Percentiles rank a stretch among this genome's conserved stretches.
Conservation (phyloP, 1,140 invertebrate species). For the Reticulitermes speratus region DNA sequence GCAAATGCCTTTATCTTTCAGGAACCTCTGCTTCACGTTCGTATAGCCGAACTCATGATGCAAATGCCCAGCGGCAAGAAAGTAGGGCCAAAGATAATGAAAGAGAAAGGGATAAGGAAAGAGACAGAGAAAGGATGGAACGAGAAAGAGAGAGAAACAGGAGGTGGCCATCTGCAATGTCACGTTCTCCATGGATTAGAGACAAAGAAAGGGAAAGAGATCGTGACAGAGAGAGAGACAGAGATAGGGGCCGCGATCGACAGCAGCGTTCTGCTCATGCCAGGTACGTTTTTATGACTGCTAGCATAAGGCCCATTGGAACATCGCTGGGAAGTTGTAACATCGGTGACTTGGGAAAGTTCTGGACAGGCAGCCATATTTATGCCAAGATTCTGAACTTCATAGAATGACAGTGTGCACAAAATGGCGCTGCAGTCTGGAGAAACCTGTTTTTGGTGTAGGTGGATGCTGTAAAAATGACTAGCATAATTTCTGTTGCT, state of each 20-base stretch:
- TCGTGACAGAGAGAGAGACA: slow-evolving; percentile 42
- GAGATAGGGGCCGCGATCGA: slow-evolving; percentile 32
- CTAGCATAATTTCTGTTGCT: too few relatives aligned
- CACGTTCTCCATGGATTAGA: slow-evolving; percentile 44
- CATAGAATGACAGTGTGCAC: too few relatives aligned
- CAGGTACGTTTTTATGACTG: slow-evolving; percentile 27
- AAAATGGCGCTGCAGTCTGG: too few relatives aligned
- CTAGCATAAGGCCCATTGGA: slow-evolving; percentile 38
- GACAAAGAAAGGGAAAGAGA: slow-evolving; percentile 49
- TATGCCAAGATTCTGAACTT: too few relatives aligned
- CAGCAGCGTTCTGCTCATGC: slow-evolving; percentile 39
- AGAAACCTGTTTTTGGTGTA: too few relatives aligned
- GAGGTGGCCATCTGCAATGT: slow-evolving; percentile 38
- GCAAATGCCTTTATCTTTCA: too few relatives aligned
- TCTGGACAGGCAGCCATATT: too few relatives aligned
- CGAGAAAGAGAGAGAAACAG: slow-evolving; percentile 45
- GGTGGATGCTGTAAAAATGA: too few relatives aligned
- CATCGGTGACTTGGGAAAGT: too few relatives aligned
- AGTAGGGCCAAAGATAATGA: not conserved
- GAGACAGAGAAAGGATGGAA: too few relatives aligned
- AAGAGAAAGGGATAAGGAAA: slow-evolving; percentile 41
- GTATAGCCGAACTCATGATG: slow-evolving; percentile 22
- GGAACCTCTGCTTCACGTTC: not conserved
- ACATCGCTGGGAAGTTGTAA: too few relatives aligned
- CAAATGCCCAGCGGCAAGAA: not conserved